Conservation (phyloP, 2,113 vertebrate species). For the Centropristis striata region DNA sequence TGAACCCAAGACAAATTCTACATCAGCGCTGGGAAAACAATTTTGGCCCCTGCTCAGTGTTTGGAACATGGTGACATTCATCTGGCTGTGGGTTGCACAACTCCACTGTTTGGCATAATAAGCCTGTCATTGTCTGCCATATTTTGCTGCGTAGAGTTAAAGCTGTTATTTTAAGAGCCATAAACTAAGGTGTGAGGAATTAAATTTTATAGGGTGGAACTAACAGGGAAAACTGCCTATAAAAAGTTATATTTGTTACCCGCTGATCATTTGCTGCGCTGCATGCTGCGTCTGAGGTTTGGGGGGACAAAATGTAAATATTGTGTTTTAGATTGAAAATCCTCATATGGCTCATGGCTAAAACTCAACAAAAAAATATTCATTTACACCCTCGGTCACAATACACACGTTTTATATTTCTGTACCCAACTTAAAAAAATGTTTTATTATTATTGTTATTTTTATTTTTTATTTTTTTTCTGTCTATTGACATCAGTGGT, state of each 20-base stretch:
- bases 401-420: too few relatives aligned
- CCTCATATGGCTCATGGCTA: not conserved
- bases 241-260: slow-evolving; percentile 35
- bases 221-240: slow-evolving; percentile 23
- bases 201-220: slow-evolving; percentile 25
- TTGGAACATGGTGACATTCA: slow-evolving; percentile 37
- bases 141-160: slow-evolving; percentile 25
- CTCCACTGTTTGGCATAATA: slow-evolving; percentile 7
- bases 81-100: slow-evolving; percentile 32
- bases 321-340: slow-evolving; percentile 6
- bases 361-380: slow-evolving; percentile 5
- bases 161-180: slow-evolving; percentile 47
- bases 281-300: not conserved
- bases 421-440: too few relatives aligned
- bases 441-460: too few relatives aligned
- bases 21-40: slow-evolving; percentile 55
- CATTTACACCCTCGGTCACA: not conserved
- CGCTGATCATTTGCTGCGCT: not conserved
- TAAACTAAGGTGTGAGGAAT: slow-evolving; percentile 53
- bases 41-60: slow-evolving; percentile 28
- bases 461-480: too few relatives aligned
- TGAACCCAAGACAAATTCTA: slow-evolving; percentile 47
- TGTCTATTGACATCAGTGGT: too few relatives aligned
- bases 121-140: slow-evolving; percentile 41
- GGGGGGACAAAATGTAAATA: slow-evolving; percentile 4